Evolutionary conservation across 2,113 vertebrate genomes (phyloP).

Genomic region (Nyctibius bracteatus): DNA sequence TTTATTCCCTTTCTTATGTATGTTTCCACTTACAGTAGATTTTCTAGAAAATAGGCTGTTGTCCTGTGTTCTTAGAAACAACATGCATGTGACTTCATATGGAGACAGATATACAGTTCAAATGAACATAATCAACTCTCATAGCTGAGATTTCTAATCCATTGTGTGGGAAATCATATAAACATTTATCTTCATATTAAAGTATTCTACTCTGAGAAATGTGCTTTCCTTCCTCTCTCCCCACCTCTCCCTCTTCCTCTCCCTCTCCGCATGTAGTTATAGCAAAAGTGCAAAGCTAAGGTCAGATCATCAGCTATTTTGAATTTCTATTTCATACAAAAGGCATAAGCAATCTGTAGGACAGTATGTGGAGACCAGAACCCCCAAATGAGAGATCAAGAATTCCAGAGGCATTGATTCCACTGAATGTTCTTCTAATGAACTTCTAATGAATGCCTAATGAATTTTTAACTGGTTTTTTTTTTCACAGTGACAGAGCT

Average conservation of each 20-base stretch:
- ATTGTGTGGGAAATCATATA: neutral
- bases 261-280: neutral
- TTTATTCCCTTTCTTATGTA: neutral
- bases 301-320: neutral
- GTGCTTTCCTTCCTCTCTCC: neutral
- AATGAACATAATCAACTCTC: neutral
- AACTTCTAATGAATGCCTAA: neutral
- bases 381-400: neutral
- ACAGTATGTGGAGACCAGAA: neutral
- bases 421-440: neutral
- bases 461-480: neutral
- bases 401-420: neutral
- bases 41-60: neutral
- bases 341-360: accelerated
- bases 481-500: neutral
- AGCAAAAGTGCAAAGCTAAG: neutral
- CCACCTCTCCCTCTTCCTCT: no score
- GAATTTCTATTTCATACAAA: neutral
- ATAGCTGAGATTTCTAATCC: neutral
- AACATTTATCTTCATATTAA: neutral
- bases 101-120: neutral
- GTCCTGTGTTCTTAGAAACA: neutral
- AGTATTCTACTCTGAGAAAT: neutral
- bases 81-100: neutral
- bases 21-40: neutral